Evolutionary conservation across 2,797 vertebrate species (phyloP).

Genomic region (Xenopus petersii): DNA sequence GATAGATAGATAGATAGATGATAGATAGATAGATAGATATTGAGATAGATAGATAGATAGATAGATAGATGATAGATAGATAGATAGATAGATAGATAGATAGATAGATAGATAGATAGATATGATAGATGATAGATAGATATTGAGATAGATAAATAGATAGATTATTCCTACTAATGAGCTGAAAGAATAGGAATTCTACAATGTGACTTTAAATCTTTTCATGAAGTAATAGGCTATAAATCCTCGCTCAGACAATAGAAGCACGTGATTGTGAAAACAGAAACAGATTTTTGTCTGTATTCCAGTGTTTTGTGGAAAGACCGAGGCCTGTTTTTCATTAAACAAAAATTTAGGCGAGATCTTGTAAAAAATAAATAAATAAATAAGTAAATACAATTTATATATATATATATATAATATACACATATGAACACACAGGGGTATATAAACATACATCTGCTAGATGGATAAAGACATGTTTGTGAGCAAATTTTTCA

Average conservation of each 20-base stretch:
- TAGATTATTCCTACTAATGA: conserved; percentile 4
- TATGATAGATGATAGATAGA: too few species aligned
- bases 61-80: too few species aligned
- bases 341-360: conserved; percentile 60
- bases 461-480: too few species aligned
- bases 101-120: too few species aligned
- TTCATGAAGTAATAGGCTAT: conserved; percentile 30
- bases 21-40: too few species aligned
- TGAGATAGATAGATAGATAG: too few species aligned
- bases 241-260: conserved; percentile 47
- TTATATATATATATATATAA: too few species aligned
- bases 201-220: conserved; percentile 16
- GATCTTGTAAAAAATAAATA: conserved; percentile 48
- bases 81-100: too few species aligned
- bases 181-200: conserved; percentile 2
- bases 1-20: too few species aligned
- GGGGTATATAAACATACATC: too few species aligned
- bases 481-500: conserved; percentile 20
- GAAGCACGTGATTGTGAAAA: conserved; percentile 52
- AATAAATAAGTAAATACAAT: not conserved
- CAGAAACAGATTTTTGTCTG: conserved; percentile 59
- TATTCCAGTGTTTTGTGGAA: conserved; percentile 61
- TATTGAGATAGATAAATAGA: too few species aligned
- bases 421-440: too few species aligned
- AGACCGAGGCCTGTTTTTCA: conserved; percentile 61